A percentile compares a stretch with the other conserved stretches of the same genome.
phyloP scores from a whole-genome alignment of 2,888 invertebrate species.

The Amphipoea lucens region DNA sequence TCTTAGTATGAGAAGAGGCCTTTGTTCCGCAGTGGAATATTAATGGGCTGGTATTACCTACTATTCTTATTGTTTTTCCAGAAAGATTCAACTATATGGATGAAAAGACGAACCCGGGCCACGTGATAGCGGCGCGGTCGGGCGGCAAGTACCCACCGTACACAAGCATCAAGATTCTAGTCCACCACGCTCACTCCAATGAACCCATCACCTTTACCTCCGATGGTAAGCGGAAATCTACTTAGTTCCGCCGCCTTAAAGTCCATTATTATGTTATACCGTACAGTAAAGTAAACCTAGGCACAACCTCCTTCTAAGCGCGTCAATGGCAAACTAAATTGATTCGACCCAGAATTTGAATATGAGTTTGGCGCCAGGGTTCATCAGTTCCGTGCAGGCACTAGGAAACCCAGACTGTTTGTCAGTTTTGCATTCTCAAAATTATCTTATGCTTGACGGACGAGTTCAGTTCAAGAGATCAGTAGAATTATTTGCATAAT shows the following conservation, averaged over 20 bases:
- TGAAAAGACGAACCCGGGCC: constrained; percentile 95
- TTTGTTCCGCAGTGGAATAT: no score
- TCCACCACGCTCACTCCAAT: constrained; percentile 91
- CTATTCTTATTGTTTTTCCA: constrained; percentile 73
- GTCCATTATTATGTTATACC: background rate
- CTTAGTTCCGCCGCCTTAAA: background rate
- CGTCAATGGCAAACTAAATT: background rate
- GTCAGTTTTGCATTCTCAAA: background rate
- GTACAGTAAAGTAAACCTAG: background rate
- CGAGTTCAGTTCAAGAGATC: background rate
- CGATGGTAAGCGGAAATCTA: constrained; percentile 92
- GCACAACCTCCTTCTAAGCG: background rate
- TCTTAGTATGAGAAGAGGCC: no score
- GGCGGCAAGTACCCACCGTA: constrained; percentile 94
- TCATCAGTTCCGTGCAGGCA: no score
- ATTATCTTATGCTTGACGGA: background rate
- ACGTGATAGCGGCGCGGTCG: constrained; percentile 96
- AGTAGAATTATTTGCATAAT: background rate
- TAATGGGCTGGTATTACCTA: background rate
- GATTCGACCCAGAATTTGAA: background rate
- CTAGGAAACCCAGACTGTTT: background rate
- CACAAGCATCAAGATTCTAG: constrained; percentile 97
- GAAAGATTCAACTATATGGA: constrained; percentile 94
- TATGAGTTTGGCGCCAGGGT: background rate
- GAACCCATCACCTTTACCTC: constrained; percentile 97